Conservation (phyloP, 2,888 invertebrate genomes). For the Dicranocentrus wangi region DNA sequence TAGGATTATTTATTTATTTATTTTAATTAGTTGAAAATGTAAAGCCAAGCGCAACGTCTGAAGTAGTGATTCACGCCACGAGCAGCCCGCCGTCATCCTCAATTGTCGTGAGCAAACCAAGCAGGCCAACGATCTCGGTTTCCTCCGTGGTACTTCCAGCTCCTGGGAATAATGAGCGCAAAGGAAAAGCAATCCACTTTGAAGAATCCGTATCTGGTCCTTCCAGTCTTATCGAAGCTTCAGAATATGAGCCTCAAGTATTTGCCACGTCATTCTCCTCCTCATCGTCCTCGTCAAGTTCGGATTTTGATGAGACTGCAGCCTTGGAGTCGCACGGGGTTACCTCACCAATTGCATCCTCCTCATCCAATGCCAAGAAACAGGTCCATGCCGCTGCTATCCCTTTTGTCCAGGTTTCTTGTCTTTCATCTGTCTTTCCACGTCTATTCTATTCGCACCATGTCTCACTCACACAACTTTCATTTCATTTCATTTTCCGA, state of each 20-base stretch:
- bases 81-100: slow-evolving; percentile 23
- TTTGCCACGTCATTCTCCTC: slow-evolving; percentile 61
- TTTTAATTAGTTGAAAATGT: slow-evolving; percentile 42
- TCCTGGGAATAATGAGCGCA: slow-evolving; percentile 20
- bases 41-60: slow-evolving; percentile 38
- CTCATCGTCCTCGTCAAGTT: slow-evolving; percentile 48
- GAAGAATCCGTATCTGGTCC: slow-evolving; percentile 46
- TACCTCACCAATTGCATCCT: slow-evolving; percentile 27
- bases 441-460: slow-evolving; percentile 22
- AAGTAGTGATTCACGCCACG: slow-evolving; percentile 54
- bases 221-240: slow-evolving; percentile 56
- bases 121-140: not conserved
- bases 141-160: slow-evolving; percentile 4
- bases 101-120: slow-evolving; percentile 8
- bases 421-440: slow-evolving; percentile 20
- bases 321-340: slow-evolving; percentile 29
- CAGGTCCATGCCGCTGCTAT: slow-evolving; percentile 45
- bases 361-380: slow-evolving; percentile 7
- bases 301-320: slow-evolving; percentile 51
- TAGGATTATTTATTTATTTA: not conserved
- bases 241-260: slow-evolving; percentile 69
- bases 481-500: slow-evolving; percentile 14
- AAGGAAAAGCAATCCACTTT: slow-evolving; percentile 45
- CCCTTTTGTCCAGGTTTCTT: slow-evolving; percentile 58
- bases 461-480: slow-evolving; percentile 8